Base-by-base conservation (phyloP, 2,888 invertebrate species). In the Dorcus hopei region DNA sequence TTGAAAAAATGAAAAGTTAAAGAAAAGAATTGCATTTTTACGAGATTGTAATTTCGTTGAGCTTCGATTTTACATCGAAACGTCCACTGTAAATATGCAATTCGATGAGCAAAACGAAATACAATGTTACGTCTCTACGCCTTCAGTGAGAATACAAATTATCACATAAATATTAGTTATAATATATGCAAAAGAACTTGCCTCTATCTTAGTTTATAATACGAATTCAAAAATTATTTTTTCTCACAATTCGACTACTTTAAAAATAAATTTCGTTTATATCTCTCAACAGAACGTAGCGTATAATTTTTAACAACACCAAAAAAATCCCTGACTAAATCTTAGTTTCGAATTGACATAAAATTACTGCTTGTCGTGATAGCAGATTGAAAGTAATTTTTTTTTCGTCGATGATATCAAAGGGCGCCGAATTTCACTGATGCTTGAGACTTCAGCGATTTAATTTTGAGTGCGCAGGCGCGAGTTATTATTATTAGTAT, bases 311-410 rank as follows among this genome's bases (percentile, higher is more conserved):
- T 50, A 60, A 55, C 57, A 54, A 60, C 55, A 54, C 54, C 58
- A 43, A 70, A 69, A 68, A 65, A 66, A 64, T 70, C 69, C 68
- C 69, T 70, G 70, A 71, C 67, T 69, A 68, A 69, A 65, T 64
- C 66, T 69, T 64, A 64, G 65, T 65, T 55, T 64, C 58, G 69
- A 73, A 73, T 73, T 73, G 73, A 73, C 73, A 65, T 69, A 64
- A 67, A 69, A 69, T 60, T 61, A 62, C 62, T 63, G 62, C 68
- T 52, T 52, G 16, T 52, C 23, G 14, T 54, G 43, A 53, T 53
- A 59, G 41, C 58, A 61, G 54, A 38, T 48, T 42, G 45, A 52
- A 58, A 45, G 23, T 45, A 45, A 45, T 19, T 19, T 16, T 45
- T 9, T 16, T 45, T 19, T 45, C 45, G 19, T 19, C 14, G 9